These are phyloP conservation scores for Aricia agestis DNA, from an alignment of 1,140 invertebrate genomes.

Conservation along the genomic window DNA sequence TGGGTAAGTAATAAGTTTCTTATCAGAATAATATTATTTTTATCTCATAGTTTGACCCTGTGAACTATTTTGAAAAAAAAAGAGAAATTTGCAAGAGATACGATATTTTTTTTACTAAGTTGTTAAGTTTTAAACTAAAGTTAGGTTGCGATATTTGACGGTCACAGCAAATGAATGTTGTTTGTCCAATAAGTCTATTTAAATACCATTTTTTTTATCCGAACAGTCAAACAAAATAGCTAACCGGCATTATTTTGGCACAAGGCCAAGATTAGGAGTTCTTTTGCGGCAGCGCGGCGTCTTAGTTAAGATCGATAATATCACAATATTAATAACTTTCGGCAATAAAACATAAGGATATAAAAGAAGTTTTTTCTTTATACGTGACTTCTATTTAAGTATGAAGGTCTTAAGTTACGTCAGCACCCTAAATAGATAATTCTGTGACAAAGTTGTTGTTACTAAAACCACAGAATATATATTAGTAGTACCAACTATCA, in stretches of 20 bases:
- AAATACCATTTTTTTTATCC: conserved; percentile 13
- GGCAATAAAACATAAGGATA: background rate
- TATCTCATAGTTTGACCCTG: background rate
- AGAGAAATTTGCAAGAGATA: no score
- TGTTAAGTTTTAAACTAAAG: background rate
- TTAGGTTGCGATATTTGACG: background rate
- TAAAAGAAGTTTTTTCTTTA: background rate
- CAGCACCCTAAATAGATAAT: conserved; percentile 2
- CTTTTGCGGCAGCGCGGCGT: conserved; percentile 37
- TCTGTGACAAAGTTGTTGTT: conserved; percentile 25
- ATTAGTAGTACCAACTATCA: no score
- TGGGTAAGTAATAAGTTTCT: conserved; percentile 62
- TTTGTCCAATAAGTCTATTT: conserved; percentile 5
- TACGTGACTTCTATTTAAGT: background rate
- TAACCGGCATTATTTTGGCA: conserved; percentile 52
- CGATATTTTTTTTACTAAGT: background rate
- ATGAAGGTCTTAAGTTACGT: background rate
- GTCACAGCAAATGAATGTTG: background rate
- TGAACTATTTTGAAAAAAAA: background rate
- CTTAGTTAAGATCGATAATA: conserved; percentile 43
- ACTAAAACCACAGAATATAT: no score
- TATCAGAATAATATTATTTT: background rate
- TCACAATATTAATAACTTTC: background rate
- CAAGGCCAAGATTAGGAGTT: conserved; percentile 45
- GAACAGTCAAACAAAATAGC: conserved; percentile 12